These are phyloP conservation scores for Glaucomys volans DNA, from an alignment of 2,113 vertebrate species.

Conservation along the genomic window DNA sequence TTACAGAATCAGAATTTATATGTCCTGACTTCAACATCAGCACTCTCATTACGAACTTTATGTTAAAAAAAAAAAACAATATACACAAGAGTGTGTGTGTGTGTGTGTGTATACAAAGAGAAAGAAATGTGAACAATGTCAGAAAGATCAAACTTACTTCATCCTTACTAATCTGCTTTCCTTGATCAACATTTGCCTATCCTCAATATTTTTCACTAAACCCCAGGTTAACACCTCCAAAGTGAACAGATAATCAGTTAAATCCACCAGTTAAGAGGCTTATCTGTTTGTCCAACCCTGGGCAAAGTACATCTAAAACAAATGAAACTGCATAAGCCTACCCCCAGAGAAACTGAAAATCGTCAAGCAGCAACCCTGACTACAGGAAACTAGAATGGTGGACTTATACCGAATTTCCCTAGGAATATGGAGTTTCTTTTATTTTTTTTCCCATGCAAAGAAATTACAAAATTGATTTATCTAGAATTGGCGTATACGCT, in stretches of 20 bases:
- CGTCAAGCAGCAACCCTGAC: conserved; percentile 34
- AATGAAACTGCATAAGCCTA: conserved; percentile 13
- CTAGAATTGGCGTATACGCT: neutral
- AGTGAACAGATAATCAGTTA: conserved; percentile 50
- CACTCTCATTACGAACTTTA: neutral
- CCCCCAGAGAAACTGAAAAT: conserved; percentile 24
- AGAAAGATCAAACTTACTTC: neutral
- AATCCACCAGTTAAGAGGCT: conserved; percentile 67
- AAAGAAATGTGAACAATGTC: neutral
- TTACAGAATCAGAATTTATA: neutral
- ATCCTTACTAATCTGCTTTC: conserved; percentile 51
- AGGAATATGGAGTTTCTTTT: neutral
- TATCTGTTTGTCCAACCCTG: conserved; percentile 62
- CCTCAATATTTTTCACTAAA: conserved; percentile 43
- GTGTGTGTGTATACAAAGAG: too few species aligned
- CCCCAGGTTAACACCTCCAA: conserved; percentile 7
- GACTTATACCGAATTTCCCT: neutral
- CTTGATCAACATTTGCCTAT: neutral
- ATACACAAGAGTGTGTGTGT: neutral
- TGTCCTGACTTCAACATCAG: neutral
- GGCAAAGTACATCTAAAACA: conserved; percentile 43
- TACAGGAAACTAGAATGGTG: neutral
- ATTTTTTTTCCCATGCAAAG: neutral
- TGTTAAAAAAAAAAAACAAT: neutral
- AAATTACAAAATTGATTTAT: conserved; percentile 31